Percentiles rank a stretch among this genome's conserved stretches.
Evolutionary conservation across 2,113 vertebrate species (phyloP).

Genomic region (Gadus macrocephalus): DNA sequence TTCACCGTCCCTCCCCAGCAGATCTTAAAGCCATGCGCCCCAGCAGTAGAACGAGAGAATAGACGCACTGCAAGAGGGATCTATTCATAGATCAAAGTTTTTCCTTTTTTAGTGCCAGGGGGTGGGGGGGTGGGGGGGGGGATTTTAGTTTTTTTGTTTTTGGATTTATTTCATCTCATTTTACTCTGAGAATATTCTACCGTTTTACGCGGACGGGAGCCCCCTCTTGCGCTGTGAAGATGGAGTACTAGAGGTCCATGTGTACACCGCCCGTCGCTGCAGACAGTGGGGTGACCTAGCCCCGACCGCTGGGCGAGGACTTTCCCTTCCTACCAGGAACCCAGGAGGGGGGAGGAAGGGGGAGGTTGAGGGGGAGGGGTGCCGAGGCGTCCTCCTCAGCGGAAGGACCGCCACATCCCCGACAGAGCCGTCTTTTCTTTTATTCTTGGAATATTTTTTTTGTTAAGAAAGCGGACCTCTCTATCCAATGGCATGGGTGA

Average conservation of each 20-base stretch:
- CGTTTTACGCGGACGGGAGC: conserved; percentile 5
- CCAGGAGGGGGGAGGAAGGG: no score
- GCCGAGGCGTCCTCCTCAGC: conserved; percentile 3
- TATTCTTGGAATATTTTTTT: conserved; percentile 2
- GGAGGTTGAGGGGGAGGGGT: neutral
- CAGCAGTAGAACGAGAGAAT: no score
- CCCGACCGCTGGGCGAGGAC: conserved; percentile 33
- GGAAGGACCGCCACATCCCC: conserved; percentile 2
- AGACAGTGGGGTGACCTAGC: conserved; percentile 61
- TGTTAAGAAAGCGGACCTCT: conserved; percentile 39
- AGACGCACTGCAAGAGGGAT: no score
- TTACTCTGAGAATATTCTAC: neutral
- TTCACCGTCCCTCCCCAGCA: no score
- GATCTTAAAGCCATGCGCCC: no score
- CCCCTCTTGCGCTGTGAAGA: conserved; percentile 33
- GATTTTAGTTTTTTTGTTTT: no score
- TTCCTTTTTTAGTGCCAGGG: no score
- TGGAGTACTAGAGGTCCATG: conserved; percentile 56
- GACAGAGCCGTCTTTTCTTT: no score
- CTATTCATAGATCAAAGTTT: no score
- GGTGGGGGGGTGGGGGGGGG: no score
- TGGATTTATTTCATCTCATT: neutral
- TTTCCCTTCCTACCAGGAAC: conserved; percentile 9
- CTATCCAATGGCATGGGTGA: conserved; percentile 90
- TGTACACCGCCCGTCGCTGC: conserved; percentile 47